phyloP scores from a whole-genome alignment of 2,888 invertebrate species.

The Carcina quercana region DNA sequence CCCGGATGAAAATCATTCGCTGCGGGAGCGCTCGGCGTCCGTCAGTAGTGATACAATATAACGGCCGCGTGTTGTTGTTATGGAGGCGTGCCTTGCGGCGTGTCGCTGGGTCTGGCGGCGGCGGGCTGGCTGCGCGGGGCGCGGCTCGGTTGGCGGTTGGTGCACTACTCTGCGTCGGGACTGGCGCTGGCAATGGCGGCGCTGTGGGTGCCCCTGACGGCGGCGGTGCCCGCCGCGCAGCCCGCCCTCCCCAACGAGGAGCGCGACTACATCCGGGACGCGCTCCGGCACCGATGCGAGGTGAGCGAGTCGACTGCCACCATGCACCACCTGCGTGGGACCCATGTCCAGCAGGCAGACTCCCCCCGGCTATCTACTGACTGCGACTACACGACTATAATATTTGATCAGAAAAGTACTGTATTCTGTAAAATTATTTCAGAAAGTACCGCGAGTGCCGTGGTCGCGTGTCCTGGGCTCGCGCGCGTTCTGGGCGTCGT shows the following conservation, averaged over 20 bases:
- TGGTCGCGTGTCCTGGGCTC: conserved; percentile 42
- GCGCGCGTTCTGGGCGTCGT: conserved; percentile 42
- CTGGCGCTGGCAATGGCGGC: conserved; percentile 41
- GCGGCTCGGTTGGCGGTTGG: conserved; percentile 51
- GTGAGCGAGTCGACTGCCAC: conserved; percentile 16
- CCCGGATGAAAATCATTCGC: no score
- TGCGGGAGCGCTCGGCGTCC: no score
- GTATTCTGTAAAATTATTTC: conserved; percentile 14
- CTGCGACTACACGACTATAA: no score
- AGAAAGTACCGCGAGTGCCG: conserved; percentile 40
- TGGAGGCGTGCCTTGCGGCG: conserved; percentile 45
- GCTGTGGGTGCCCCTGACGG: conserved; percentile 43
- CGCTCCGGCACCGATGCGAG: conserved; percentile 31
- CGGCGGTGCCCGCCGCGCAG: conserved; percentile 42
- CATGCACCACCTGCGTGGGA: no score
- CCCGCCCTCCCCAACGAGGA: conserved; percentile 52
- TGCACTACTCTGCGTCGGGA: conserved; percentile 47
- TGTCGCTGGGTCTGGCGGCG: conserved; percentile 40
- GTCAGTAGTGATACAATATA: no score
- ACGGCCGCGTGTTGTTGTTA: no score
- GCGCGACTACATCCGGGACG: conserved; percentile 48
- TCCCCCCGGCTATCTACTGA: no score
- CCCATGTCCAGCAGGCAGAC: no score
- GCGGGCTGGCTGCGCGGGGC: conserved; percentile 34
- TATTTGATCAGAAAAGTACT: no score